Base-by-base conservation (phyloP, 2,888 invertebrate species). In the Globia sparganii region DNA sequence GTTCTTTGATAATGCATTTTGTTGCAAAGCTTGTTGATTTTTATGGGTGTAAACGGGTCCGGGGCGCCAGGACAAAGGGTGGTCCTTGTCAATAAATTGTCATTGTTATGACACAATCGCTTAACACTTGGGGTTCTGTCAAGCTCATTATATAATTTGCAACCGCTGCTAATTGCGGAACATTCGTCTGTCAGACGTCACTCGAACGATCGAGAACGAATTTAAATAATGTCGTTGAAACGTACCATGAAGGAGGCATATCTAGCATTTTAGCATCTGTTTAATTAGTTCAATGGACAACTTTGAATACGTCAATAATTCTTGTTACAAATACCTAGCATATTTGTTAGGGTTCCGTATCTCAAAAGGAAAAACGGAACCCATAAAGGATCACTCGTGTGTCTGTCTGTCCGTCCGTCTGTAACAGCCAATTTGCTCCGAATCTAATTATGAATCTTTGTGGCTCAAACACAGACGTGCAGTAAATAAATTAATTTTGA, bases 1-100 rank as follows among this genome's bases (percentile, higher is more conserved):
- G 92, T 94, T 93, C 91, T 91, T 93, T 91, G 92, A 92, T 94
- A 94, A 93, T 92, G 87, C 88, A 90, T 93, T 93, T 94, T 93
- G 93, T 93, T 91, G 91, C 90, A 75, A 80, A 80, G 82, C 88
- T 90, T 92, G 91, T 93, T 91, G 90, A 90, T 94, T 94, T 94
- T 94, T 91, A 91, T 87, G 88, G 87, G 91, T 92, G 90, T 91
- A 89, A 92, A 91, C 88, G 90, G 89, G 91, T 90, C 87, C 78
- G 86, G 87, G 86, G 89, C 91, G 89, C 90, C 87, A 84, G 86
- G 75, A 81, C 91, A 90, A 91, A 92, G 90, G 91, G 89, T 90
- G 89, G 87, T 88, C 91, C 90, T 93, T 90, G 91, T 91, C 91
- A 91, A 94, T 94, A 94, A 93, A 94, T 93, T 91, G 92, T 92